A percentile compares a stretch with the other conserved stretches of the same genome.
phyloP scores from a whole-genome alignment of 2,797 vertebrate species.

The Parambassis ranga region DNA sequence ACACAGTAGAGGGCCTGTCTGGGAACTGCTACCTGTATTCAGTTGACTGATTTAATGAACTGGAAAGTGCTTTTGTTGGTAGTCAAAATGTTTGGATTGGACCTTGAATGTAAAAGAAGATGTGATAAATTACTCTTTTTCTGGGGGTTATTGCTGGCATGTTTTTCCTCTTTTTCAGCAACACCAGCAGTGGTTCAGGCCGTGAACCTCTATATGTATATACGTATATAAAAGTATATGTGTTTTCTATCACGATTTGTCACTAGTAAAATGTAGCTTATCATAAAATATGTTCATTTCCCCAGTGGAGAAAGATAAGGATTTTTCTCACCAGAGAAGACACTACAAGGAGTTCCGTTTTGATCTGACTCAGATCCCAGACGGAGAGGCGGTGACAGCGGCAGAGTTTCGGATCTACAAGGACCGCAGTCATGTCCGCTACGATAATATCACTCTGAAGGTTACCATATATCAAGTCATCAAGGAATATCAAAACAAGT shows the following conservation, averaged over 20 bases:
- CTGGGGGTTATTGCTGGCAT: conserved; percentile 44
- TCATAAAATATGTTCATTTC: conserved; percentile 58
- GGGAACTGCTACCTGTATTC: conserved; percentile 80
- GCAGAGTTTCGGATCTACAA: conserved; percentile 99
- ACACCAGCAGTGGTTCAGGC: conserved; percentile 31
- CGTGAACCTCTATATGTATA: conserved; percentile 47
- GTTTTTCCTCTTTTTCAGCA: conserved; percentile 45
- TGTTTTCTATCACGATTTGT: conserved; percentile 17
- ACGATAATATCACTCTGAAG: conserved; percentile 95
- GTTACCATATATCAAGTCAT: conserved; percentile 96
- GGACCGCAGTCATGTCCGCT: conserved; percentile 90
- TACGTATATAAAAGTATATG: too few relatives aligned
- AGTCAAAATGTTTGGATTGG: conserved; percentile 83
- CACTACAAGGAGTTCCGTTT: conserved; percentile 99
- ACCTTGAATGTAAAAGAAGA: conserved; percentile 74
- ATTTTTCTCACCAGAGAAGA: conserved; percentile 96
- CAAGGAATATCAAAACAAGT: conserved; percentile 96
- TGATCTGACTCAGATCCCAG: conserved; percentile 97
- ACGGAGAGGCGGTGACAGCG: conserved; percentile 95
- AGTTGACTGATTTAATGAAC: conserved; percentile 82
- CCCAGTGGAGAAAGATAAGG: conserved; percentile 97
- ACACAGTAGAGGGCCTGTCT: conserved; percentile 81
- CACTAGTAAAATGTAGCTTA: conserved; percentile 42
- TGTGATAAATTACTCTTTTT: conserved; percentile 74
- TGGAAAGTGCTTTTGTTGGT: conserved; percentile 83